Conservation (phyloP, 2,888 invertebrate species). For the Torymus tubicola region DNA sequence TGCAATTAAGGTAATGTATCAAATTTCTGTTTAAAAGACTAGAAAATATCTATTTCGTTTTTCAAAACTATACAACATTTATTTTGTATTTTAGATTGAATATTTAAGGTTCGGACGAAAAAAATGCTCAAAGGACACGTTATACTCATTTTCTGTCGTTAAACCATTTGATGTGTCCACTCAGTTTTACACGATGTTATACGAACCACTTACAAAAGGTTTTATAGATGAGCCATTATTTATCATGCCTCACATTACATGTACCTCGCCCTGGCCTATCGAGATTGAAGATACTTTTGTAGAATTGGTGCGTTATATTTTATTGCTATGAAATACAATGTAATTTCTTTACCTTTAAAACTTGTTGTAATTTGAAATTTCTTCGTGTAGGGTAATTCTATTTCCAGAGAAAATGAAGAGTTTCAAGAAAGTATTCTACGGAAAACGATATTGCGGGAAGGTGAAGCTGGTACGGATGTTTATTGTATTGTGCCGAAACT, state of each 20-base stretch:
- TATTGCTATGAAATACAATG: conserved; percentile 8
- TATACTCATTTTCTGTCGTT: conserved; percentile 81
- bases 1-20: conserved; percentile 78
- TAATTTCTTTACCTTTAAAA: conserved; percentile 39
- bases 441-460: conserved; percentile 75
- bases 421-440: conserved; percentile 69
- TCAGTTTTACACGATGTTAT: conserved; percentile 82
- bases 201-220: conserved; percentile 82
- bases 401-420: conserved; percentile 65
- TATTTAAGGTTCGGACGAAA: conserved; percentile 68
- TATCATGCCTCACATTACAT: conserved; percentile 83
- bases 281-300: conserved; percentile 82
- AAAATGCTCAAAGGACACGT: conserved; percentile 80
- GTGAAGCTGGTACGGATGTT: conserved; percentile 78
- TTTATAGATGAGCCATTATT: conserved; percentile 84
- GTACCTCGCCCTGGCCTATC: conserved; percentile 84
- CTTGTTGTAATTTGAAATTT: background rate
- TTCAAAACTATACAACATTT: background rate
- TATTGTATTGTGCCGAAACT: conserved; percentile 76
- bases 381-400: conserved; percentile 67
- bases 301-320: conserved; percentile 78
- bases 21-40: conserved; percentile 3
- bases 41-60: background rate
- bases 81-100: conserved; percentile 68
- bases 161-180: conserved; percentile 85